A percentile compares a stretch with the other conserved stretches of the same genome.
These are phyloP conservation scores for Pristis pectinata DNA, from an alignment of 2,797 vertebrate species.

Conservation along the genomic window DNA sequence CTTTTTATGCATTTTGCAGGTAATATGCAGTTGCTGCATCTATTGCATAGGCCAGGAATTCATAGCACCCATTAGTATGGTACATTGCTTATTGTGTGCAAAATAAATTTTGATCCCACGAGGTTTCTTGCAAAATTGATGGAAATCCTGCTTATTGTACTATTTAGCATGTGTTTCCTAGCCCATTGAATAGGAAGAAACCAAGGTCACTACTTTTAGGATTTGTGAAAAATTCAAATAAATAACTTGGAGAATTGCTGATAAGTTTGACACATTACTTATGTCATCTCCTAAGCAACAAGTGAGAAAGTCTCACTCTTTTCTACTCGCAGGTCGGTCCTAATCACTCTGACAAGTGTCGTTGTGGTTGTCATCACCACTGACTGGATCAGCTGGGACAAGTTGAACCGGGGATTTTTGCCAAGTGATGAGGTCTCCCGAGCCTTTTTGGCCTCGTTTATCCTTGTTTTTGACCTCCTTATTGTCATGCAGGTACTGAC, in stretches of 20 bases:
- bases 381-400: conserved; percentile 99
- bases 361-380: conserved; percentile 94
- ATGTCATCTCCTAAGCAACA: neutral
- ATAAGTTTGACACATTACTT: neutral
- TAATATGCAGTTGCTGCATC: too few species aligned
- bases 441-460: conserved; percentile 95
- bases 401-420: conserved; percentile 89
- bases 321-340: conserved; percentile 72
- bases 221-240: neutral
- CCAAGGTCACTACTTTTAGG: neutral
- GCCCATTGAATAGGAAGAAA: neutral
- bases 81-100: too few species aligned
- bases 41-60: too few species aligned
- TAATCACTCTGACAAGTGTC: conserved; percentile 85
- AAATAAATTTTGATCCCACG: too few species aligned
- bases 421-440: conserved; percentile 95
- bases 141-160: too few species aligned
- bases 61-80: too few species aligned
- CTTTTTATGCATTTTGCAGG: too few species aligned
- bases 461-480: conserved; percentile 97
- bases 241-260: neutral
- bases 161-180: too few species aligned
- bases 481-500: conserved; percentile 97
- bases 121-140: too few species aligned
- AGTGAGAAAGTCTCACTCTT: conserved; percentile 14